Conservation (phyloP, 1,140 invertebrate genomes). For the Apocrypta bakeri region DNA sequence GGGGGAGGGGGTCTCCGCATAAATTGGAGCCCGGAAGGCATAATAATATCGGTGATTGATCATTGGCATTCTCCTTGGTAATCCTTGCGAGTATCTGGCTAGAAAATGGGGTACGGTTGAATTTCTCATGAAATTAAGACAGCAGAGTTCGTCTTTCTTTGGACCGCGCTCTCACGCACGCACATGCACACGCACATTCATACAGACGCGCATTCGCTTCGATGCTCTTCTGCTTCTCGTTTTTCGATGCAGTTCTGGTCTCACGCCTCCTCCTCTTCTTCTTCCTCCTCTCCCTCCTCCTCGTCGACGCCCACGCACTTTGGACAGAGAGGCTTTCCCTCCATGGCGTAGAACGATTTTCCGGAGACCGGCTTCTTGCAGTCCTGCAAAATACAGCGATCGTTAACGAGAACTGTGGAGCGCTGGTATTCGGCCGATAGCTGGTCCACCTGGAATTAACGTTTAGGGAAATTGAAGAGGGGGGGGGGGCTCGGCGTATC, state of each 20-base stretch:
- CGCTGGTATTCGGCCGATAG: no score
- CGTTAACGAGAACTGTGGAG: no score
- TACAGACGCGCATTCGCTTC: not conserved
- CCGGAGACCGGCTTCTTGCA: conserved; percentile 93
- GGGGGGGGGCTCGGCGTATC: no score
- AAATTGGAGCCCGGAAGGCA: conserved; percentile 57
- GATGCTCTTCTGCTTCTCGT: conserved; percentile 29
- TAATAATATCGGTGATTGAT: conserved; percentile 37
- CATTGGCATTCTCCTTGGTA: not conserved
- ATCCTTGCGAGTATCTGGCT: not conserved
- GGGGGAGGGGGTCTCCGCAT: conserved; percentile 55
- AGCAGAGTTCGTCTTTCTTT: not conserved
- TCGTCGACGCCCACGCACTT: conserved; percentile 92
- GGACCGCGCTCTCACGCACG: not conserved
- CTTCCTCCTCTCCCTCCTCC: conserved; percentile 81
- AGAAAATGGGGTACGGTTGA: not conserved
- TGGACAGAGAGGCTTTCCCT: conserved; percentile 92
- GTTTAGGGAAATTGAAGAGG: not conserved
- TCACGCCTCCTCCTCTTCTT: conserved; percentile 49
- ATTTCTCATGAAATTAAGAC: not conserved
- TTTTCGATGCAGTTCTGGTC: not conserved
- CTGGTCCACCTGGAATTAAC: no score
- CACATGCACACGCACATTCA: not conserved
- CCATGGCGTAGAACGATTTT: conserved; percentile 96
- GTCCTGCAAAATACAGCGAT: conserved; percentile 81